Evolutionary conservation across 2,888 invertebrate genomes (phyloP).

Genomic region (Toxonevra muliebris): DNA sequence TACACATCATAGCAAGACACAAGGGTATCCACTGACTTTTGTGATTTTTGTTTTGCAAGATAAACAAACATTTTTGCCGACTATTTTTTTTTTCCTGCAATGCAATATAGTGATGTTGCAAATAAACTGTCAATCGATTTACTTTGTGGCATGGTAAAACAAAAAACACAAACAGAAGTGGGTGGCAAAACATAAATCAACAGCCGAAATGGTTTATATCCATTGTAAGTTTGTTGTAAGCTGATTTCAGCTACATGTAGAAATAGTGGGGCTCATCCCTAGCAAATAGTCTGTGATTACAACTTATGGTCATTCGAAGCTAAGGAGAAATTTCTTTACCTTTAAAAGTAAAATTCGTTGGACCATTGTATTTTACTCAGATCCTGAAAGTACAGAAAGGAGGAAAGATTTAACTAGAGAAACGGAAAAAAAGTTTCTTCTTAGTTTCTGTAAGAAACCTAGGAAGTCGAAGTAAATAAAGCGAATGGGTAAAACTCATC

Average conservation of each 20-base stretch:
- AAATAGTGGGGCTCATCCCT: not conserved
- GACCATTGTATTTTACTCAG: no score
- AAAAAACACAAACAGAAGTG: slow-evolving; percentile 34
- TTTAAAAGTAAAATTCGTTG: no score
- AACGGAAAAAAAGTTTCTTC: no score
- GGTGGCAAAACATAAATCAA: slow-evolving; percentile 50
- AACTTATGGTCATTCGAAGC: no score
- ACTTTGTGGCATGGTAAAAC: slow-evolving; percentile 19
- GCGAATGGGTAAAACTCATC: no score
- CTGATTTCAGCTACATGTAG: slow-evolving; percentile 36
- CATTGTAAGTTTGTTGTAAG: slow-evolving; percentile 58
- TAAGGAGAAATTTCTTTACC: no score
- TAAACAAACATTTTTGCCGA: slow-evolving; percentile 48
- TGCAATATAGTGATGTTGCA: slow-evolving; percentile 24
- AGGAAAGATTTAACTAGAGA: no score
- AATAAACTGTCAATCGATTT: slow-evolving; percentile 53
- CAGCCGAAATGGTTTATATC: slow-evolving; percentile 52
- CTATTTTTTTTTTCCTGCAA: slow-evolving; percentile 18
- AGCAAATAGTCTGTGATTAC: no score
- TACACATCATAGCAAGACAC: not conserved
- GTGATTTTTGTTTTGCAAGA: slow-evolving; percentile 47
- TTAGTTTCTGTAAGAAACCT: no score
- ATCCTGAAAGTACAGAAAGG: no score
- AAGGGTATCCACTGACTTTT: slow-evolving; percentile 25
- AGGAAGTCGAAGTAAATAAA: no score